Base-by-base conservation (phyloP, 2,888 invertebrate genomes). In the Nowickia ferox region DNA sequence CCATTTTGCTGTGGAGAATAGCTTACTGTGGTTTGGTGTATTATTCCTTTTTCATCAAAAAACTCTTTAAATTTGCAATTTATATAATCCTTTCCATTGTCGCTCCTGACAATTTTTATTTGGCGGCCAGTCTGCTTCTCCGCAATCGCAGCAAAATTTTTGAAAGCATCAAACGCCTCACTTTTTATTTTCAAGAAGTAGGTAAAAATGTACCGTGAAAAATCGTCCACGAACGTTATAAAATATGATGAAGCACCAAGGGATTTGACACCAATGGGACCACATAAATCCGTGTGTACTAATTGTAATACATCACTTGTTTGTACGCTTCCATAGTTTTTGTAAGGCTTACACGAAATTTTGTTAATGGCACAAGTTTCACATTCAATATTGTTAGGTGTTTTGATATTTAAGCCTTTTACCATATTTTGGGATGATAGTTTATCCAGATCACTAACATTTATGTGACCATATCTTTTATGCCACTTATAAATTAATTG, bases 141-240 rank as follows among this genome's bases (percentile, higher is more conserved):
- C 53, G 53, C 53, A 53, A 53, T 53, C 53, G n/a, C 53, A 53
- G 53, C 53, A 53, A 53, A 53, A 53, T 53, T 53, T 53, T 53
- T 53, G 9, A 53, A 53, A 1, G 53, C 53, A 17, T 53, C 17
- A 53, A 53, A 53, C 17, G 53, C n/a, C 1, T 53, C 53, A 17
- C 5, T 53, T 53, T 53, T 53, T 53, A 13, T 53, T 53, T 53
- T 53, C 17, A 53, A 53, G 17, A 53, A 53, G 11, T 44, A 44
- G 2, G 42, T 44, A 44, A 11, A 53, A 53, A 53, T 17, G 17
- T 53, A 53, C 1, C 53, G 53, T 53, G 53, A 53, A 53, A 53
- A 53, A 53, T 53, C 17, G 17, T 53, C 48, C 9, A 48, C 48
- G 48, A 48, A 48, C 1, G 48, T 48, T 48, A 48, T 48, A 13